Conservation (phyloP, 2,113 vertebrate genomes). For the Tragelaphus imberbis region DNA sequence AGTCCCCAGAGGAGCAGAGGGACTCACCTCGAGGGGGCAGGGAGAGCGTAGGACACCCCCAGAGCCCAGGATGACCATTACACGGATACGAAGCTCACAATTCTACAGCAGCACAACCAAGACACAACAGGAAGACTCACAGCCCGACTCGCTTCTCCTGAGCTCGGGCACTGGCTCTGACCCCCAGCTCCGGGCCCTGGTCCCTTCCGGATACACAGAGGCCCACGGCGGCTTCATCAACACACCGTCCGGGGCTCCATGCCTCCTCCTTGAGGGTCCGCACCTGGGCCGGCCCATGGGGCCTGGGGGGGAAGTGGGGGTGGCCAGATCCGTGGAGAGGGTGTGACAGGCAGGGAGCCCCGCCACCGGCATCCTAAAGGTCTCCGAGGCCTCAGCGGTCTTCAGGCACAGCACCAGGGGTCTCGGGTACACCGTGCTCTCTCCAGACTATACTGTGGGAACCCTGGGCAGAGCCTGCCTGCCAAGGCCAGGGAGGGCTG, state of each 20-base stretch:
- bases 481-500: background rate
- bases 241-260: accelerated
- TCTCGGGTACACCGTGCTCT: background rate
- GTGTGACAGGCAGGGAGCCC: background rate
- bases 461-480: background rate
- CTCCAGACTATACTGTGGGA: background rate
- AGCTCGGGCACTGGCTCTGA: background rate
- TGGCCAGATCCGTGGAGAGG: accelerated
- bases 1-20: background rate
- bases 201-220: background rate
- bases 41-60: background rate
- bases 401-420: background rate
- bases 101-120: background rate
- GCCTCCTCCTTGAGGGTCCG: no score
- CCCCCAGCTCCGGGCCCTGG: background rate
- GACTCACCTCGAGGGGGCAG: background rate
- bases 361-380: background rate
- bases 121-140: background rate
- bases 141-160: background rate
- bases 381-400: background rate
- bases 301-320: background rate
- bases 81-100: accelerated
- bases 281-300: accelerated
- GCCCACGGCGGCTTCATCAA: background rate
- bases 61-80: background rate